phyloP scores from a whole-genome alignment of 37 sponge, comb jelly and placozoan genomes.

The Petrosia ficiformis region DNA sequence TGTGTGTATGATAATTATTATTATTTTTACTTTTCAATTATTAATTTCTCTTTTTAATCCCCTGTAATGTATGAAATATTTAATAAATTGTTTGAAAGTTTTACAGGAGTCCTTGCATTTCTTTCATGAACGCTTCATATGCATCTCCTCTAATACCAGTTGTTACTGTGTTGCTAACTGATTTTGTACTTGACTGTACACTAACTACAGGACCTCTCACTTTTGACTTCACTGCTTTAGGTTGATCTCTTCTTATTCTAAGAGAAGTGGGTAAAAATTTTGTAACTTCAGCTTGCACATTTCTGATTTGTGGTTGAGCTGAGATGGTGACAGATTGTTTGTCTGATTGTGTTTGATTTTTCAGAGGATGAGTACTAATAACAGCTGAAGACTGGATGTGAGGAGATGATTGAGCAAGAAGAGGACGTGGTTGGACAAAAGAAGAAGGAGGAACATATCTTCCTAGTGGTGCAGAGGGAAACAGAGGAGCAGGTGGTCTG shows the following conservation, averaged over 20 bases:
- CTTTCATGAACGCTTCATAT: constrained; percentile 93
- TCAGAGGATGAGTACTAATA: constrained; percentile 24
- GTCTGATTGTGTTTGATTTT: constrained; percentile 2
- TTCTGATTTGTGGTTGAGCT: constrained; percentile 87
- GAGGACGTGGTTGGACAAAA: background rate
- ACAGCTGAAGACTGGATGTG: constrained; percentile 68
- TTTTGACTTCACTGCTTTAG: constrained; percentile 43
- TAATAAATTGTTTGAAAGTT: background rate
- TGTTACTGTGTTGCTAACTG: background rate
- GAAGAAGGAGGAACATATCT: constrained; percentile 31
- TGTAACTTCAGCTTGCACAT: constrained; percentile 91
- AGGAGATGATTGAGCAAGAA: constrained; percentile 4
- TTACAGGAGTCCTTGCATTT: constrained; percentile 92
- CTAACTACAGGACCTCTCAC: constrained; percentile 2
- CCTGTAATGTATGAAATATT: background rate
- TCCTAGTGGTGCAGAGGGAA: constrained; percentile 18
- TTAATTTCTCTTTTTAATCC: background rate
- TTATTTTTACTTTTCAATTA: too few species aligned
- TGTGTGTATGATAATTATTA: too few species aligned
- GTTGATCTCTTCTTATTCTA: constrained; percentile 79
- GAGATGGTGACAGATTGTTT: constrained; percentile 57
- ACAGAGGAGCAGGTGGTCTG: background rate
- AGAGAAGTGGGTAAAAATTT: constrained; percentile 91
- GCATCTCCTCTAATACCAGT: constrained; percentile 73
- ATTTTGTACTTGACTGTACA: background rate